Conservation (phyloP, 2,888 invertebrate genomes). For the Auanema sp. region DNA sequence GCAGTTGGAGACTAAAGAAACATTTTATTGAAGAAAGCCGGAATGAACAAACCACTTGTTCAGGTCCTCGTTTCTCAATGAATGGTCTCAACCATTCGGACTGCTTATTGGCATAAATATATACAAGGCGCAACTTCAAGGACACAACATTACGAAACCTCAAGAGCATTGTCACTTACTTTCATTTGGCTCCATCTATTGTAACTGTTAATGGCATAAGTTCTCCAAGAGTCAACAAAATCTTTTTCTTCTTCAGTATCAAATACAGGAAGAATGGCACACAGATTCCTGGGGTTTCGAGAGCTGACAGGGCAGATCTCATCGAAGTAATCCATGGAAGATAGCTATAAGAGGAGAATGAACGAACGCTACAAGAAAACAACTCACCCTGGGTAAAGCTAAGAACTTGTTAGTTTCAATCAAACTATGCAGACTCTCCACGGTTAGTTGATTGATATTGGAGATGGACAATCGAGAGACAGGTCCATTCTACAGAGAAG, state of each 20-base stretch:
- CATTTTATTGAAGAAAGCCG: neutral
- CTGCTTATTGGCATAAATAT: slow-evolving; percentile 51
- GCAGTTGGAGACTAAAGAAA: slow-evolving; percentile 13
- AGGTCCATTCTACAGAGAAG: slow-evolving; percentile 45
- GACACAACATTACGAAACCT: neutral
- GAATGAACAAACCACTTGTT: slow-evolving; percentile 4
- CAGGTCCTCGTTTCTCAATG: slow-evolving; percentile 28
- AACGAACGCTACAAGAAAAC: too few relatives aligned
- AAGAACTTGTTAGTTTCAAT: slow-evolving; percentile 66
- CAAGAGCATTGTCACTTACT: slow-evolving; percentile 10
- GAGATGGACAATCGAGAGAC: slow-evolving; percentile 46
- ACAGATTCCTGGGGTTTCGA: slow-evolving; percentile 48
- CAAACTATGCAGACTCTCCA: slow-evolving; percentile 63
- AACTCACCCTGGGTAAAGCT: slow-evolving; percentile 63
- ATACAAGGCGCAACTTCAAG: slow-evolving; percentile 41
- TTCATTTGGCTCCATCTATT: slow-evolving; percentile 24
- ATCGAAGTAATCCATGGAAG: slow-evolving; percentile 66
- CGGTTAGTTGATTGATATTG: slow-evolving; percentile 44
- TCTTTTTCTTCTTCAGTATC: slow-evolving; percentile 29
- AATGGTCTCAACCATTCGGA: slow-evolving; percentile 53
- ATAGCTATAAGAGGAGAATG: too few relatives aligned
- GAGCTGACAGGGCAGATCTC: slow-evolving; percentile 66
- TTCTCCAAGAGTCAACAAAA: slow-evolving; percentile 43
- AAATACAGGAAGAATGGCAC: slow-evolving; percentile 52
- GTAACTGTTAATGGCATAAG: slow-evolving; percentile 35